Evolutionary conservation across 2,113 vertebrate species (phyloP).

Genomic region (Proterorhinus semilunaris): DNA sequence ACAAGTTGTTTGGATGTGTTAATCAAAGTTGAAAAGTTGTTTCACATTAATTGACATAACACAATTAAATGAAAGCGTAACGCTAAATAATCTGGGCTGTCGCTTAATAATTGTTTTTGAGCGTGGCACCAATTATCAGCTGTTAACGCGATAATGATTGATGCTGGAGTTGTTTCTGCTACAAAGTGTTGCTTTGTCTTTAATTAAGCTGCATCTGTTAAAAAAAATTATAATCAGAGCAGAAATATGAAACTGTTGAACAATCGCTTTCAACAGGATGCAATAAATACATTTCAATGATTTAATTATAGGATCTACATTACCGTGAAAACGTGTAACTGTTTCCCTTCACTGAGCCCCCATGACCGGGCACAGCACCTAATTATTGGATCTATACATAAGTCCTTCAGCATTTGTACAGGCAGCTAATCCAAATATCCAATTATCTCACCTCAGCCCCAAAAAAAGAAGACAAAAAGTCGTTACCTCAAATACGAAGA

Average conservation of each 20-base stretch:
- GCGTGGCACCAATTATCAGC: not conserved
- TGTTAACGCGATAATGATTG: conserved; percentile 2
- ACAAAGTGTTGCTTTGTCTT: conserved; percentile 8
- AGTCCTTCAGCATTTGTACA: too few species aligned
- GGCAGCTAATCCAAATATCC: too few species aligned
- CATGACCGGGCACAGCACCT: too few species aligned
- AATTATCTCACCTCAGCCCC: too few species aligned
- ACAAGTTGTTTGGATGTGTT: conserved; percentile 1
- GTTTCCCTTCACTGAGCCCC: too few species aligned
- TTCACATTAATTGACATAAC: not conserved
- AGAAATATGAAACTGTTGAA: too few species aligned
- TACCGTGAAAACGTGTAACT: too few species aligned
- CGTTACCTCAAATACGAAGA: too few species aligned
- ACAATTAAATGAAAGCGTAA: not conserved
- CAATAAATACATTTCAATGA: not conserved
- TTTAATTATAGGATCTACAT: too few species aligned
- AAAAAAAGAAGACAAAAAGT: too few species aligned
- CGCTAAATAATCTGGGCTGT: not conserved
- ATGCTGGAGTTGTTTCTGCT: not conserved
- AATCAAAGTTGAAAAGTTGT: not conserved
- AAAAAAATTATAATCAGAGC: not conserved
- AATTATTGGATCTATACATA: too few species aligned
- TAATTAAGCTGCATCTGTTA: not conserved
- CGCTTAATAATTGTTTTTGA: not conserved
- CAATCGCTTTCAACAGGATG: not conserved